Evolutionary conservation across 2,888 invertebrate species (phyloP).

Genomic region (Marasmarcha lunaedactyla): DNA sequence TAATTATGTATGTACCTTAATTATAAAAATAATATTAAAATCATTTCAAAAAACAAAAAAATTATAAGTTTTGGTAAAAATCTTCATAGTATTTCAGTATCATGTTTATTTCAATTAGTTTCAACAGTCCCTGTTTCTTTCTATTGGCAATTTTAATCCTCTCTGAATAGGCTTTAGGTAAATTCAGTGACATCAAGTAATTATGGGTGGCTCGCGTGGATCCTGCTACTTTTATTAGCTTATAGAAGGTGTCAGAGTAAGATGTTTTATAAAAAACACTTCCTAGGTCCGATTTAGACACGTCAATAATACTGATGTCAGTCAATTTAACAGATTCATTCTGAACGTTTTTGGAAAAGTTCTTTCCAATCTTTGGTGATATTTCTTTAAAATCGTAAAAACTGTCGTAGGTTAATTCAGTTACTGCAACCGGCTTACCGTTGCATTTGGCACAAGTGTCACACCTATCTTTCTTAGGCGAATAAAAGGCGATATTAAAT

Average conservation of each 20-base stretch:
- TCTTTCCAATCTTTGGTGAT: too few species aligned
- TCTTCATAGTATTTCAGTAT: conserved; percentile 14
- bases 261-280: conserved; percentile 10
- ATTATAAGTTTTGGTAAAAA: conserved; percentile 13
- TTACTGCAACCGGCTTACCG: not conserved
- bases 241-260: conserved; percentile 9
- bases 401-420: not conserved
- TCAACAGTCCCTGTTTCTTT: conserved; percentile 11
- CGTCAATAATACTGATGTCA: too few species aligned
- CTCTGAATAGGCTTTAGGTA: conserved; percentile 12
- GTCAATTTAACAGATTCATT: too few species aligned
- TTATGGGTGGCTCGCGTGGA: conserved; percentile 11
- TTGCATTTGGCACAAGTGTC: not conserved
- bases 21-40: too few species aligned
- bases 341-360: too few species aligned
- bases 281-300: conserved; percentile 2
- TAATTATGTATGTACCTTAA: too few species aligned
- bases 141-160: conserved; percentile 13
- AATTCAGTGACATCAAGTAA: conserved; percentile 11
- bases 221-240: conserved; percentile 7
- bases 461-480: too few species aligned
- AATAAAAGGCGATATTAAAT: too few species aligned
- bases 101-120: conserved; percentile 13
- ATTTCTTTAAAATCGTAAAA: conserved; percentile 5
- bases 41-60: too few species aligned